These are phyloP conservation scores for Eleutherodactylus coqui DNA, from an alignment of 2,797 vertebrate genomes.

Conservation along the genomic window DNA sequence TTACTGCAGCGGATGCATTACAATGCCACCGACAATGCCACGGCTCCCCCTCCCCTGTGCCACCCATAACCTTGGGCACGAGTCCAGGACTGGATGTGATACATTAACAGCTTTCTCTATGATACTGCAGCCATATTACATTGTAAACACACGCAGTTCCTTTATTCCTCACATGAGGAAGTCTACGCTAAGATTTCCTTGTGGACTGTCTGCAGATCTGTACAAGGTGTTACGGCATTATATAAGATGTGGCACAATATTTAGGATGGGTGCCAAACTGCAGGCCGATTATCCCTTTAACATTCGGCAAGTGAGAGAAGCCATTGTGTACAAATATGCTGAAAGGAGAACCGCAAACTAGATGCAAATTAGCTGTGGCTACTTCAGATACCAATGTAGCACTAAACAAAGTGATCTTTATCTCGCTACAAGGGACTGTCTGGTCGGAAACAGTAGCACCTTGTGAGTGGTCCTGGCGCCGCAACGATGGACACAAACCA, in stretches of 20 bases:
- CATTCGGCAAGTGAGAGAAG: slow-evolving; percentile 13
- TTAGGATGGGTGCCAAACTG: not conserved
- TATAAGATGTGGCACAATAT: not conserved
- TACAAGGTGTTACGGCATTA: no score
- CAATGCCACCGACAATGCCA: no score
- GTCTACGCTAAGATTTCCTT: no score
- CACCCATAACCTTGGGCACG: not conserved
- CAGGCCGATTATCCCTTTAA: slow-evolving; percentile 1
- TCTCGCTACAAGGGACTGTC: not conserved
- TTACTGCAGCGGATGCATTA: no score
- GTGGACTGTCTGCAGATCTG: not conserved
- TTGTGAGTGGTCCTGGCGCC: slow-evolving; percentile 29
- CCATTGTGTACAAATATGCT: slow-evolving; percentile 44
- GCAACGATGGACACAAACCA: not conserved
- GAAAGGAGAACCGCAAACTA: slow-evolving; percentile 18
- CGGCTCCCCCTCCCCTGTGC: no score
- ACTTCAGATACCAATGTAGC: slow-evolving; percentile 37
- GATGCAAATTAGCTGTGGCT: slow-evolving; percentile 47
- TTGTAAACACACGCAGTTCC: not conserved
- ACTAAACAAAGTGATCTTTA: slow-evolving; percentile 44
- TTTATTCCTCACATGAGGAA: not conserved
- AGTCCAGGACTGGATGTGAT: not conserved
- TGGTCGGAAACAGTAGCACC: not conserved
- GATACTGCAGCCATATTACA: not conserved
- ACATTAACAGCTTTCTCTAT: not conserved